Conservation (phyloP, 2,113 vertebrate species). For the Elaphurus davidianus region DNA sequence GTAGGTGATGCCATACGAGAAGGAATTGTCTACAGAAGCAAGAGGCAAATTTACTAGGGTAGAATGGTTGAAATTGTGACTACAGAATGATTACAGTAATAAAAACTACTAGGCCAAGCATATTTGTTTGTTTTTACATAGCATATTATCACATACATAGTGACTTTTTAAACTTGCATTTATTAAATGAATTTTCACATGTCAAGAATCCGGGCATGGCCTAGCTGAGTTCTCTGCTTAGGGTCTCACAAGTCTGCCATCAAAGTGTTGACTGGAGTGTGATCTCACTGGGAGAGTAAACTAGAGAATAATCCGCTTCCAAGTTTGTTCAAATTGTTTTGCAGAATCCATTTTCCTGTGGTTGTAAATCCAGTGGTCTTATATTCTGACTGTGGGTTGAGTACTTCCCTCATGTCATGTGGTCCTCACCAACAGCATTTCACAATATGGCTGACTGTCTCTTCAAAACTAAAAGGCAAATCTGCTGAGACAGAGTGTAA, state of each 20-base stretch:
- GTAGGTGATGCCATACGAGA: background rate
- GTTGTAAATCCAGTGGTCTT: background rate
- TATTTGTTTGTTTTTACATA: background rate
- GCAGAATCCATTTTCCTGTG: background rate
- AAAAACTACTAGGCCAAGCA: background rate
- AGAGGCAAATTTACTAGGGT: background rate
- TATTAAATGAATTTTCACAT: background rate
- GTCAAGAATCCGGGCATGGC: background rate
- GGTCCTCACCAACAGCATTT: background rate
- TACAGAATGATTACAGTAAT: background rate
- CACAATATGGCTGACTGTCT: background rate
- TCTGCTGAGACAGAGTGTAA: background rate
- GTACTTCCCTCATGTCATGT: background rate
- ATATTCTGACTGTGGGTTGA: background rate
- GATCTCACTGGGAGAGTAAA: background rate
- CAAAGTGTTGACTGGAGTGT: background rate
- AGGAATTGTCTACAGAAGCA: background rate
- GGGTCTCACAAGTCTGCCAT: background rate
- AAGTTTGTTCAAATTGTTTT: background rate
- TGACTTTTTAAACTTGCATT: background rate
- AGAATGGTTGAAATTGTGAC: background rate
- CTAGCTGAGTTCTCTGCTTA: background rate
- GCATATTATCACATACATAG: background rate
- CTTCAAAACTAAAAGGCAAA: background rate
- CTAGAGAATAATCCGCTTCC: background rate